These are phyloP conservation scores for Okapia johnstoni DNA, from an alignment of 2,113 vertebrate genomes.

Conservation along the genomic window DNA sequence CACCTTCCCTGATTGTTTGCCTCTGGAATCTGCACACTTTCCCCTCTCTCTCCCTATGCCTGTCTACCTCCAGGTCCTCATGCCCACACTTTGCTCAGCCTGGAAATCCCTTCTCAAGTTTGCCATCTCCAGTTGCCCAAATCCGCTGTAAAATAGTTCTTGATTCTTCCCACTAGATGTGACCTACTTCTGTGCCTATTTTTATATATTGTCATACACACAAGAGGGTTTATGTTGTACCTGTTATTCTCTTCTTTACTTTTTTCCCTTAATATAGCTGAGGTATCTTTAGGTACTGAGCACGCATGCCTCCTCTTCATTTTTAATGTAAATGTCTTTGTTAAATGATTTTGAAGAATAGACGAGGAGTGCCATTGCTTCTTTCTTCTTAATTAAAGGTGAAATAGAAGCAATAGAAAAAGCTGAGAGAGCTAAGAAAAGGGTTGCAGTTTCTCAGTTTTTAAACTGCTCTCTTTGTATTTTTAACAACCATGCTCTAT, in stretches of 20 bases:
- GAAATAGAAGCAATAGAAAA: not conserved
- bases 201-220: not conserved
- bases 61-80: too few relatives aligned
- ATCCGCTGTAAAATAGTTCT: not conserved
- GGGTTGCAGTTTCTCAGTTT: not conserved
- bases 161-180: not conserved
- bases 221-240: not conserved
- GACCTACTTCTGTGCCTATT: not conserved
- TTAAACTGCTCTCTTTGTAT: not conserved
- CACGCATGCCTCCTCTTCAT: not conserved
- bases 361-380: not conserved
- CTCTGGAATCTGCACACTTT: not conserved
- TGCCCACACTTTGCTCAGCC: not conserved
- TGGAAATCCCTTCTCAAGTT: not conserved
- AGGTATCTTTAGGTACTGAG: not conserved
- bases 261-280: not conserved
- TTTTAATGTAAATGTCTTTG: not conserved
- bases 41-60: not conserved
- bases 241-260: not conserved
- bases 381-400: not conserved
- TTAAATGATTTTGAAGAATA: not conserved
- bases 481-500: not conserved
- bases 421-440: not conserved
- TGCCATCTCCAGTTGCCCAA: not conserved
- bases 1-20: not conserved